Conservation (phyloP, 1,140 invertebrate species). For the Fopius arisanus region DNA sequence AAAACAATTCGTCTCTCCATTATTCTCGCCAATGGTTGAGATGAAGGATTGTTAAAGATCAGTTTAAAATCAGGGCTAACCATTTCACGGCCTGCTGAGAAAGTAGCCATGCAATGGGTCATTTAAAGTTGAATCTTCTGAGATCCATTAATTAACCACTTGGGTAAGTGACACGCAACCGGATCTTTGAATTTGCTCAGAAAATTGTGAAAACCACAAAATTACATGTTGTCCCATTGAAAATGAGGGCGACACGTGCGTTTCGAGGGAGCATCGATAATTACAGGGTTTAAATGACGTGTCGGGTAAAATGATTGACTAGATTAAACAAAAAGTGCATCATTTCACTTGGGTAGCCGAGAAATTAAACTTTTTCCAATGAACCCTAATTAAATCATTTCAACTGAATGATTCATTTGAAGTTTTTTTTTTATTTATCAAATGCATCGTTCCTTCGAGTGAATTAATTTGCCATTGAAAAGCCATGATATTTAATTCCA, state of each 20-base stretch:
- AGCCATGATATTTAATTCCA: too few species aligned
- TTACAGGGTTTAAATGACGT: background rate
- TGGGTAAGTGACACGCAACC: background rate
- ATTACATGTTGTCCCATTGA: background rate
- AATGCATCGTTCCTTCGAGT: too few species aligned
- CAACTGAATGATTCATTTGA: too few species aligned
- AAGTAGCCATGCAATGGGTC: background rate
- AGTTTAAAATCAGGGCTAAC: background rate
- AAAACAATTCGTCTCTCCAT: background rate
- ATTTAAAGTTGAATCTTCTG: background rate
- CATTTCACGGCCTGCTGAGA: background rate
- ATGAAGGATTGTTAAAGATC: background rate
- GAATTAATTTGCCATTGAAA: too few species aligned
- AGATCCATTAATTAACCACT: background rate
- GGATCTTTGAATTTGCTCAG: background rate
- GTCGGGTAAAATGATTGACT: background rate
- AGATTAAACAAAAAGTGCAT: too few species aligned
- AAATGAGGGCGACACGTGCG: background rate
- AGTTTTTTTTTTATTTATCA: too few species aligned
- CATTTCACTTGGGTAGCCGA: too few species aligned
- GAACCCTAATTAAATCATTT: too few species aligned
- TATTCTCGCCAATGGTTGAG: background rate
- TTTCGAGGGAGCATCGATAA: background rate
- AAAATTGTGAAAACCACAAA: background rate
- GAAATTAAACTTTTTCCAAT: background rate